Base-by-base conservation (phyloP, 2,888 invertebrate genomes). In the Pristionchus exspectatus region DNA sequence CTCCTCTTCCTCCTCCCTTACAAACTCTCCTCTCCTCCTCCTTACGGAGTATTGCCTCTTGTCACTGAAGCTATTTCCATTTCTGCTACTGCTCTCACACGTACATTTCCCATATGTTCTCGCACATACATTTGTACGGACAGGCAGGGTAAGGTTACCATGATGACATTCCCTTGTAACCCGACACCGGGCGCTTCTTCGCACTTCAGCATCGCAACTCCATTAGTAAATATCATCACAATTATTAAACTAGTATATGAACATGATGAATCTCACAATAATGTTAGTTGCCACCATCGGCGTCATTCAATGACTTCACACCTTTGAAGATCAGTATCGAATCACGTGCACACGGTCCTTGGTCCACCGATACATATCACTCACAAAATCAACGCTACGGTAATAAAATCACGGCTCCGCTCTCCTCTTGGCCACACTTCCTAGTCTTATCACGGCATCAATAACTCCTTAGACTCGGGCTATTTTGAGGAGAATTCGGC, bases 241-340 rank as follows among this genome's bases (percentile, higher is more conserved):
- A 50, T 0, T 3, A 50, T 50, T 3, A 50, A 50, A 9, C 44
- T 9, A 9, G 5, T 50, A 3, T 50, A 9, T 12, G 12, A 7
- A 50, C 12, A 50, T 10, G 5, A 50, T 50, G 44, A 50, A 9
- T 50, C 5, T 9, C 10, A 50, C 9, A 50, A 50, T 50, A 50
- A 50, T 50, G 4, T 50, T 50, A 10, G 44, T 50, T 50, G 44
- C 44, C 3, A 7, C 44, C 44, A 50, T 50, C 44, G 38, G 21
- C 38, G 38, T 38, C 74, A 74, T 38, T 7, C 21, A n/a, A 21
- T 38, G 74, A 38, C 18, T 69, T 74, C 74, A 69, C 69, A 69
- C 74, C 74, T 74, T 74, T 24, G 38, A 54, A 50, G 81, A 81
- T 81, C 81, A 54, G 81, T 81, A 27, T 81, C 81, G 50, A 21